Evolutionary conservation across 2,888 invertebrate species (phyloP).

Genomic region (Apoda limacodes): DNA sequence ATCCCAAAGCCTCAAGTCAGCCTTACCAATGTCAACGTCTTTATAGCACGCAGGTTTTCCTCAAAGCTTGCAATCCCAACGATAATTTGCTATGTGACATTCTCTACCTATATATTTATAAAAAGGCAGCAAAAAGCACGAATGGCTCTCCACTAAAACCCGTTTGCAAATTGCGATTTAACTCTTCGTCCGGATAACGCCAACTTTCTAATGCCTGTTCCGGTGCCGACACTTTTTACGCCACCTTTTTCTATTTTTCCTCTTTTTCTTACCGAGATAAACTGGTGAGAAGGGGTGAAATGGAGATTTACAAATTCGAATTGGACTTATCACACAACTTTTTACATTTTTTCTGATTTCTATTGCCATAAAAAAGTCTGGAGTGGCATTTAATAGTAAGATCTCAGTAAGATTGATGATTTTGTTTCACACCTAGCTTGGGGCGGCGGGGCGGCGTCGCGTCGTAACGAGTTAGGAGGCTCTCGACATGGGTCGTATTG

Average conservation of each 20-base stretch:
- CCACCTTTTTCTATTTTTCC: conserved; percentile 69
- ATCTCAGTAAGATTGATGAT: conserved; percentile 69
- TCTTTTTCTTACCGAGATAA: conserved; percentile 65
- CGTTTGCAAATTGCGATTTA: conserved; percentile 70
- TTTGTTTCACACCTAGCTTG: conserved; percentile 70
- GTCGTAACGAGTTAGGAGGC: conserved; percentile 64
- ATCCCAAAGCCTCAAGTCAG: too few relatives aligned
- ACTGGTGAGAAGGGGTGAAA: conserved; percentile 69
- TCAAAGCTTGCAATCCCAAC: too few relatives aligned
- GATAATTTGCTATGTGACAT: too few relatives aligned
- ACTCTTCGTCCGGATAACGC: conserved; percentile 69
- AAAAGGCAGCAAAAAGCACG: too few relatives aligned
- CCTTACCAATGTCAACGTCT: too few relatives aligned
- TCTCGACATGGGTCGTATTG: conserved; percentile 64
- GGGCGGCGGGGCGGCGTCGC: too few relatives aligned
- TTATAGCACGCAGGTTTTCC: too few relatives aligned
- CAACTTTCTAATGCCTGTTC: conserved; percentile 68
- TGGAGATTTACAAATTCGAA: conserved; percentile 71
- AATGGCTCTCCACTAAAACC: conserved; percentile 56
- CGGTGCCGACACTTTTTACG: conserved; percentile 68
- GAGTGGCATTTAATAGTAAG: conserved; percentile 70
- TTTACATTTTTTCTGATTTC: conserved; percentile 70
- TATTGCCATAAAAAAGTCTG: conserved; percentile 65
- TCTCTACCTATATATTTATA: too few relatives aligned
- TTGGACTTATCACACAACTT: conserved; percentile 71